phyloP scores from a whole-genome alignment of 2,113 vertebrate species.

The Platysternon megacephalum region DNA sequence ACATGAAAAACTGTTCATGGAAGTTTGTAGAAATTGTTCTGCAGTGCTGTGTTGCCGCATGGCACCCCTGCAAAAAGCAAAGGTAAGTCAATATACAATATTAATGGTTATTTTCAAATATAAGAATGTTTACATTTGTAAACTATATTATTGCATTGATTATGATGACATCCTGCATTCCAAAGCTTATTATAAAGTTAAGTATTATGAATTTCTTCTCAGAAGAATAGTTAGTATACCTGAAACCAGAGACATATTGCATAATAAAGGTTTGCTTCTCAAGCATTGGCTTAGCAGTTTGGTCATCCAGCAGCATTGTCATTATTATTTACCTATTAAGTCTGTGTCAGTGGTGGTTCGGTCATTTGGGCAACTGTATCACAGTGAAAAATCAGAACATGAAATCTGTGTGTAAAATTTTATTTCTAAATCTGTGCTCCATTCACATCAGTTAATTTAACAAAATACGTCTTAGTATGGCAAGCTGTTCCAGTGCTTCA shows the following conservation, averaged over 20 bases:
- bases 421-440: not conserved
- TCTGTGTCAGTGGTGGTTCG: not conserved
- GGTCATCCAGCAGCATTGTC: not conserved
- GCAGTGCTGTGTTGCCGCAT: slow-evolving; percentile 98
- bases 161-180: not conserved
- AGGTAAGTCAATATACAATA: slow-evolving; percentile 77
- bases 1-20: slow-evolving; percentile 98
- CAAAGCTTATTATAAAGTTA: not conserved
- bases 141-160: not conserved
- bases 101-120: not conserved
- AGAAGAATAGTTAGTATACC: not conserved
- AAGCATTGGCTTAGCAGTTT: not conserved
- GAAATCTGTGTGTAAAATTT: not conserved
- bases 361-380: not conserved
- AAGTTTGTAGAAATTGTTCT: slow-evolving; percentile 94
- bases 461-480: not conserved
- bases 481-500: not conserved
- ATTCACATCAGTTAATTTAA: not conserved
- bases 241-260: not conserved
- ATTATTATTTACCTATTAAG: not conserved
- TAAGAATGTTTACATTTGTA: not conserved
- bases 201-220: not conserved
- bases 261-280: not conserved
- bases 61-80: slow-evolving; percentile 98
- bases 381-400: not conserved